A percentile compares a stretch with the other conserved stretches of the same genome.
Evolutionary conservation across 2,888 invertebrate genomes (phyloP).

Genomic region (Melanotus villosus): DNA sequence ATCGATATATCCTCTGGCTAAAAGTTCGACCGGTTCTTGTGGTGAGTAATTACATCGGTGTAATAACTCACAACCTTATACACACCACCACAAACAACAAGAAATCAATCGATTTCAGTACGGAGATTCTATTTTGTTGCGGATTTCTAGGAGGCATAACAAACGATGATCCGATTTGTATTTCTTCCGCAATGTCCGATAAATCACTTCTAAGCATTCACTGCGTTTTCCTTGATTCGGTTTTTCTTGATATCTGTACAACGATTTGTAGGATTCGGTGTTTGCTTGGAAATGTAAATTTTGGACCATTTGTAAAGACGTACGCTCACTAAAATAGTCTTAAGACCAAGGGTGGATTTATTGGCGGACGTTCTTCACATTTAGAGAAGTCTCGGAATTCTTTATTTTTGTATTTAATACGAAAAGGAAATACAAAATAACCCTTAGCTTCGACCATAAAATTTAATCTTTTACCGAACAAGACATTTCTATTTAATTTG

Average conservation of each 20-base stretch:
- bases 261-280: too few relatives aligned
- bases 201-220: constrained; percentile 6
- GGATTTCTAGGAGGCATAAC: neutral
- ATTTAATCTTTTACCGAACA: too few relatives aligned
- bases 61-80: neutral
- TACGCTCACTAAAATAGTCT: too few relatives aligned
- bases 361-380: too few relatives aligned
- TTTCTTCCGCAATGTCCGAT: neutral
- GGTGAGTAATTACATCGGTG: constrained; percentile 15
- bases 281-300: too few relatives aligned
- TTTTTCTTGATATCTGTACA: neutral
- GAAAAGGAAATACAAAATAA: too few relatives aligned
- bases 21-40: constrained; percentile 13
- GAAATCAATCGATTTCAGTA: neutral
- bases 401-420: too few relatives aligned
- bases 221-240: neutral
- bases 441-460: too few relatives aligned
- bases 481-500: too few relatives aligned
- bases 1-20: neutral
- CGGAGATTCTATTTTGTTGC: neutral
- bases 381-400: too few relatives aligned
- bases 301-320: too few relatives aligned
- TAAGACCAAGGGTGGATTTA: too few relatives aligned
- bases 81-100: neutral
- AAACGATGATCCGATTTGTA: constrained; percentile 11